phyloP scores from a whole-genome alignment of 1,140 invertebrate genomes.

The Pogonus chalceus region DNA sequence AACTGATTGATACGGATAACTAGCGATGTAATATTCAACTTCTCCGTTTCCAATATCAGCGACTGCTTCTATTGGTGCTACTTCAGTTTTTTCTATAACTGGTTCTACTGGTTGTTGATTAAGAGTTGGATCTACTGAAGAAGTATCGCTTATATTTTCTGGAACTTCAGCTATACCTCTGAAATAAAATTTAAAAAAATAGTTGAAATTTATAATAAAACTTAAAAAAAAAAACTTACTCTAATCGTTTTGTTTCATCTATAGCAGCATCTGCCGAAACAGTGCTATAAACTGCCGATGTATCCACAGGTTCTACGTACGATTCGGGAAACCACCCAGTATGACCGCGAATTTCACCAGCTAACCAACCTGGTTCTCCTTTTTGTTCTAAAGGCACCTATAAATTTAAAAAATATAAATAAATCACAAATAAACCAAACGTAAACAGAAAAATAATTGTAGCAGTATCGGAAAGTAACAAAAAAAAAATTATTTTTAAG shows the following conservation, averaged over 20 bases:
- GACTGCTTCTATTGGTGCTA: slow-evolving; percentile 13
- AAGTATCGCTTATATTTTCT: slow-evolving; percentile 47
- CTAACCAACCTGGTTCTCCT: slow-evolving; percentile 94
- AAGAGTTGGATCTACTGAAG: slow-evolving; percentile 11
- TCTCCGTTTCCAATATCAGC: slow-evolving; percentile 29
- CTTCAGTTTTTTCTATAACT: slow-evolving; percentile 14
- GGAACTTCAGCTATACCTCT: slow-evolving; percentile 62
- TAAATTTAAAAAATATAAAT: slow-evolving; percentile 22
- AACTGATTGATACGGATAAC: slow-evolving; percentile 74
- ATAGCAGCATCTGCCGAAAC: slow-evolving; percentile 16
- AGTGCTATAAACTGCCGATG: slow-evolving; percentile 19
- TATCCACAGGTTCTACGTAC: slow-evolving; percentile 79
- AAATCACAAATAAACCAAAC: too few species aligned
- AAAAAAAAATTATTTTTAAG: too few species aligned
- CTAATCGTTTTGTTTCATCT: slow-evolving; percentile 31
- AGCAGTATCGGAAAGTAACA: too few species aligned
- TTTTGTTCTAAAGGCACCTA: slow-evolving; percentile 73
- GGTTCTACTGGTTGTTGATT: background rate
- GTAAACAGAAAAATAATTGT: background rate
- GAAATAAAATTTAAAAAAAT: slow-evolving; percentile 8
- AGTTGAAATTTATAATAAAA: background rate
- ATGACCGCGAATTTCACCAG: slow-evolving; percentile 78
- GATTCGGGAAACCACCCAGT: slow-evolving; percentile 98
- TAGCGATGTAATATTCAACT: slow-evolving; percentile 71
- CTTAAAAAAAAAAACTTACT: slow-evolving; percentile 27